Evolutionary conservation across 2,888 invertebrate species (phyloP).

Genomic region (Andrena chrysosceles): DNA sequence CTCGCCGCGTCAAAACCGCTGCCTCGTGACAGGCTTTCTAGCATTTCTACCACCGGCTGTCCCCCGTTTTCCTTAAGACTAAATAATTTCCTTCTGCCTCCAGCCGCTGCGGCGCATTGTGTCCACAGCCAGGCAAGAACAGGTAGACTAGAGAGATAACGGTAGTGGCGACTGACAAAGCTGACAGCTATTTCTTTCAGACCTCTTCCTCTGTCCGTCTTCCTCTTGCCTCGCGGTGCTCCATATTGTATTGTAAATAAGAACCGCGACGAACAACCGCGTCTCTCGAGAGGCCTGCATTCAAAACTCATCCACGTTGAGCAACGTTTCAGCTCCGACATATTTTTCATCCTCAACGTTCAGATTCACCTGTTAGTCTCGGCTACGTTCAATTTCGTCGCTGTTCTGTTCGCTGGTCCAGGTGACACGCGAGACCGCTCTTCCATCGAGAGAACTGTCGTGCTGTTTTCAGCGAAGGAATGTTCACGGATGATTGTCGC

Average conservation of each 20-base stretch:
- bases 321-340: neutral
- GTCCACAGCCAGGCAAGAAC: slow-evolving; percentile 40
- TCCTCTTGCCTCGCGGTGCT: slow-evolving; percentile 34
- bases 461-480: neutral
- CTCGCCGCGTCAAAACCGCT: slow-evolving; percentile 38
- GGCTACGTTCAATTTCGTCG: neutral
- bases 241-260: slow-evolving; percentile 60
- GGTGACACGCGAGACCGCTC: neutral
- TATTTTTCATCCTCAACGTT: slow-evolving; percentile 13
- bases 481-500: neutral
- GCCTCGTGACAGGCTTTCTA: slow-evolving; percentile 35
- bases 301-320: slow-evolving; percentile 15
- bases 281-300: slow-evolving; percentile 25
- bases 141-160: slow-evolving; percentile 69
- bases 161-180: slow-evolving; percentile 69
- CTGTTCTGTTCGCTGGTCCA: slow-evolving; percentile 5
- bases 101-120: slow-evolving; percentile 39
- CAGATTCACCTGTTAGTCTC: slow-evolving; percentile 51
- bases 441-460: slow-evolving; percentile 18
- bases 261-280: slow-evolving; percentile 37
- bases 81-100: slow-evolving; percentile 33
- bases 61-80: slow-evolving; percentile 16
- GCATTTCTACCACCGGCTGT: slow-evolving; percentile 3
- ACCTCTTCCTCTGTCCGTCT: slow-evolving; percentile 31
- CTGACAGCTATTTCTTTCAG: slow-evolving; percentile 66